These are phyloP conservation scores for Diplosoma virens DNA, from an alignment of 23 tunicate species.

Conservation along the genomic window DNA sequence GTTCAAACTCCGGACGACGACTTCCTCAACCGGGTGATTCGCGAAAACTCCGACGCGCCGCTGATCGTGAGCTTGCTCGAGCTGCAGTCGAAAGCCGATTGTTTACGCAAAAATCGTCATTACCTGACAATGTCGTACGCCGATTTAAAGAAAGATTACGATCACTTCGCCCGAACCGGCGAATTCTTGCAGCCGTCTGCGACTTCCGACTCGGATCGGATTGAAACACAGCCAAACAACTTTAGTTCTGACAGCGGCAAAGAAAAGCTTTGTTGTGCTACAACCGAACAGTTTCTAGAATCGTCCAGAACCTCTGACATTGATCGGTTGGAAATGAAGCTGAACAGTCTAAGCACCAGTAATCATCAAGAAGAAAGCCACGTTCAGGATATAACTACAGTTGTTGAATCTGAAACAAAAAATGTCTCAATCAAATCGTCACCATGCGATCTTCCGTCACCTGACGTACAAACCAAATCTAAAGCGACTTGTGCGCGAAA, in stretches of 20 bases:
- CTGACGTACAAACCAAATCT: not conserved
- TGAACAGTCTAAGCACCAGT: not conserved
- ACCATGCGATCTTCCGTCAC: not conserved
- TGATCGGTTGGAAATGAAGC: not conserved
- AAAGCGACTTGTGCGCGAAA: too few species aligned
- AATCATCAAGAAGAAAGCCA: not conserved
- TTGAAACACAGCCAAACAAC: not conserved
- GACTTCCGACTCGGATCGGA: not conserved
- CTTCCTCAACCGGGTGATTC: too few species aligned
- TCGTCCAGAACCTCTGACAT: too few species aligned
- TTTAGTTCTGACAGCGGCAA: not conserved
- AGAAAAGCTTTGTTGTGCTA: too few species aligned
- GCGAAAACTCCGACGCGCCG: not conserved
- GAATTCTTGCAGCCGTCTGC: slow-evolving; percentile 1
- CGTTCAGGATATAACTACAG: not conserved
- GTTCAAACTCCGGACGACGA: too few species aligned
- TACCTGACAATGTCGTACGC: slow-evolving; percentile 30
- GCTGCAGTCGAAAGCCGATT: not conserved
- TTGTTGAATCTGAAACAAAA: not conserved
- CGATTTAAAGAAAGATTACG: slow-evolving; percentile 29
- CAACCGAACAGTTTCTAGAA: too few species aligned
- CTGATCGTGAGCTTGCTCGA: slow-evolving; percentile 22
- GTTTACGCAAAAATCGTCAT: slow-evolving; percentile 20
- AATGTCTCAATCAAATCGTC: not conserved
- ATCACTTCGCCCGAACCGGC: slow-evolving; percentile 1